Evolutionary conservation across 2,113 vertebrate species (phyloP), one percentile per base, ranked within the genome.

Genomic region (Pedionomus torquatus): DNA sequence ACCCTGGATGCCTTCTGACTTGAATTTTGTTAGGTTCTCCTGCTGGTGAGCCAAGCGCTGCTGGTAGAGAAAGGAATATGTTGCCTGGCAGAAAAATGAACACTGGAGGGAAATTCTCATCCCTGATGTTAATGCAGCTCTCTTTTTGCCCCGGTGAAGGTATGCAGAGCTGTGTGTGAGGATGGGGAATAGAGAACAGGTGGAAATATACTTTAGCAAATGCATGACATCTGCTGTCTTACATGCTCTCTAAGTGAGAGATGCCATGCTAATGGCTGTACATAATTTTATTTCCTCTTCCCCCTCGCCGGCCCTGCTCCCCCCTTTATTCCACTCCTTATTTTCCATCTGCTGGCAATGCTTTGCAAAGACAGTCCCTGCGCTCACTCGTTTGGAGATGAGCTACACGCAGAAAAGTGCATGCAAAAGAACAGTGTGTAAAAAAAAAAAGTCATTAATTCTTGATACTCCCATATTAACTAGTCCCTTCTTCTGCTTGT

Each of bases 1-100:
- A 77, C 87, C 68, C 77, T 61, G 87, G 93, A 83, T 66, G 61
- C 81, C 20, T 87, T 84, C 77, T 93, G 66, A 44, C 23, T 25
- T 60, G 63, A 31, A 41, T 93, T 93, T 84, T 94, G 77, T 78
- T 43, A 48, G 33, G n/a, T 66, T 82, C 52, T 84, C 68, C 51
- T 20, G 0, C 68, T 64, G 54, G 23, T 15, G 60, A 94, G 92
- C 74, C 70, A 78, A 79, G 33, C 13, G 30, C 33, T 91, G 61
- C 52, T 60, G 39, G 82, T 91, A 78, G 68, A 93, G 55, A 84
- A 58, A 78, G 43, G 55, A 94, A 7, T 58, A n/a, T 7, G 7
- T 68, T 84, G 52, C 79, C 43, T 83, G 52, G 24, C 23, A 68
- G 57, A 82, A 89, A 89, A 90, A 68, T 48, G 19, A 78, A 68